Evolutionary conservation across 1,140 invertebrate genomes (phyloP).

Genomic region (Cotesia vestalis): DNA sequence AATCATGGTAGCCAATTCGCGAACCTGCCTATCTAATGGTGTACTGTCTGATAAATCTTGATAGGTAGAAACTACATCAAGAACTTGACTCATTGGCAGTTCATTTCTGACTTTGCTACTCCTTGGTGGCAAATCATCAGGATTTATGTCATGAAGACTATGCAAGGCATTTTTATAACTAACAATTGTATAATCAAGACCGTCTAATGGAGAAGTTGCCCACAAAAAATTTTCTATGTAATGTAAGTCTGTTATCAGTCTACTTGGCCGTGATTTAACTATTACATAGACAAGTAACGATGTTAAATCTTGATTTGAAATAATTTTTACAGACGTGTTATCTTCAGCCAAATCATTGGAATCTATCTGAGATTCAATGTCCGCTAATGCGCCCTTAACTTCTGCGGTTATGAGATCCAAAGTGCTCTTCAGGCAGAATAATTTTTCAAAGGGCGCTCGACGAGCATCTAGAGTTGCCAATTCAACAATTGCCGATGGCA

Average conservation of each 20-base stretch:
- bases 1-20: slow-evolving; percentile 40
- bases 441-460: slow-evolving; percentile 51
- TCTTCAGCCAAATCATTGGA: slow-evolving; percentile 35
- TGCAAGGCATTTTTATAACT: slow-evolving; percentile 45
- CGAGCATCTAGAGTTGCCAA: slow-evolving; percentile 47
- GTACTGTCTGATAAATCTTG: slow-evolving; percentile 24
- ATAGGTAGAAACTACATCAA: slow-evolving; percentile 31
- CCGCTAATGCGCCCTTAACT: slow-evolving; percentile 50
- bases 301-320: slow-evolving; percentile 47
- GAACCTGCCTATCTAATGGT: slow-evolving; percentile 41
- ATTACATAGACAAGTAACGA: slow-evolving; percentile 50
- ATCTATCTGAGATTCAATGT: slow-evolving; percentile 44
- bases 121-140: slow-evolving; percentile 32
- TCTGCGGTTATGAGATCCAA: slow-evolving; percentile 52
- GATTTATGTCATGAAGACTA: slow-evolving; percentile 34
- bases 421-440: slow-evolving; percentile 49
- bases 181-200: slow-evolving; percentile 42
- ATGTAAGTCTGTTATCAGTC: slow-evolving; percentile 50
- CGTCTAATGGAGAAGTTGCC: slow-evolving; percentile 45
- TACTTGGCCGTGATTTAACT: slow-evolving; percentile 46
- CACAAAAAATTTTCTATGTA: slow-evolving; percentile 52
- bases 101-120: slow-evolving; percentile 41
- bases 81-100: slow-evolving; percentile 38
- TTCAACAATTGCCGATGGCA: slow-evolving; percentile 53
- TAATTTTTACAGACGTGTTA: slow-evolving; percentile 25